Base-by-base conservation (phyloP, 2,888 invertebrate genomes). In the Helobdella robusta region DNA sequence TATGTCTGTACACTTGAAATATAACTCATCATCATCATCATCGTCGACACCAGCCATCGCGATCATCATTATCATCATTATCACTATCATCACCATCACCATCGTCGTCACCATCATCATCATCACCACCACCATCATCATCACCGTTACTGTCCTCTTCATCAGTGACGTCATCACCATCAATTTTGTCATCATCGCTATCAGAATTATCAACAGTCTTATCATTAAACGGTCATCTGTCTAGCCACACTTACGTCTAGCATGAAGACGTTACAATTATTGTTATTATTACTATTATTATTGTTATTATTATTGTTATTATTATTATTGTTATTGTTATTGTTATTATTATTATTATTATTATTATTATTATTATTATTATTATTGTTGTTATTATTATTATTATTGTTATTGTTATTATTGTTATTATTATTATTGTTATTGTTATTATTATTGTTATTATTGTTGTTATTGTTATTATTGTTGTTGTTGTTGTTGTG, bases 21-120 rank as follows among this genome's bases (percentile, higher is more conserved):
- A n/a, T n/a, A n/a, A n/a, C n/a, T 52, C 2, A 30, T 58, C 32
- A 58, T 30, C 58, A 2, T 34, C 32, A 32, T 2, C 58, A 32
- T 30, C 58, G 23, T 58, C 58, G 5, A n/a, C 58, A 58, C 32
- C 58, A 58, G 3, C 23, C 58, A 58, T 5, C 3, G 34, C 5
- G 15, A 2, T 58, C 58, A 58, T 35, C 32, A 59, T 59, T 35
- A 59, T 59, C 59, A 59, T 59, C 59, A 59, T 59, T 35, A 59
- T 35, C 59, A 32, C n/a, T n/a, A 59, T 59, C 59, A 59, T 36
- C 34, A 59, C 36, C 59, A n/a, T 35, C 59, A 2, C 36, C 59
- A n/a, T 59, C 59, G 36, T 35, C 59, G 36, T 18, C 59, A 59
- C 1, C 1, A 59, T 59, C 59, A 59, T 36, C 59, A n/a, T 35